These are phyloP conservation scores for Caradrina clavipalpis DNA, from an alignment of 2,888 invertebrate genomes.

Conservation along the genomic window DNA sequence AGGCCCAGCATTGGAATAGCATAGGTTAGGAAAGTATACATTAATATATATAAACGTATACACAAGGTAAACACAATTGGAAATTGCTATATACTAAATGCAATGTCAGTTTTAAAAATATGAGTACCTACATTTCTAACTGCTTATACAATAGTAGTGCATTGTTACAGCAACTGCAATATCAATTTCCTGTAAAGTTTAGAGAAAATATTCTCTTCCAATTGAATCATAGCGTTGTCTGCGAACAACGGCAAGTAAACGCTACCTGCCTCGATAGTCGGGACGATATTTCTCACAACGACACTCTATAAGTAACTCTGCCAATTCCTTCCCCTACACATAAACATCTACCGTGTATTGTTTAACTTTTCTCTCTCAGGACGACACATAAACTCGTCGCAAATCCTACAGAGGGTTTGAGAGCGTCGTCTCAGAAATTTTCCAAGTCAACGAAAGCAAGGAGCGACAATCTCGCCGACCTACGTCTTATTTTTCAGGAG, in stretches of 20 bases:
- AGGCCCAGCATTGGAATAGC: too few species aligned
- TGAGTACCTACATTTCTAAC: not conserved
- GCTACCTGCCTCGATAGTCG: slow-evolving; percentile 28
- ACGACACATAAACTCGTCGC: slow-evolving; percentile 81
- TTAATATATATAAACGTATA: too few species aligned
- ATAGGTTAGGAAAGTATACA: too few species aligned
- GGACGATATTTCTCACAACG: slow-evolving; percentile 51
- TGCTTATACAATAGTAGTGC: slow-evolving; percentile 12
- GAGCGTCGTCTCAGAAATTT: slow-evolving; percentile 80
- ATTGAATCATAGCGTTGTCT: slow-evolving; percentile 63
- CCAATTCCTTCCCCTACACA: slow-evolving; percentile 70
- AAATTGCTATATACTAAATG: too few species aligned
- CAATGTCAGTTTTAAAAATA: slow-evolving; percentile 3
- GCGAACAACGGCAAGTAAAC: slow-evolving; percentile 37
- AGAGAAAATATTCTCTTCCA: slow-evolving; percentile 58
- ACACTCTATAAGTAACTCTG: slow-evolving; percentile 61
- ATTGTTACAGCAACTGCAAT: slow-evolving; percentile 51
- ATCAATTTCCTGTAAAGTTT: slow-evolving; percentile 59
- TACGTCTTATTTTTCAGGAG: slow-evolving; percentile 85
- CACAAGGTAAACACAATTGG: too few species aligned
- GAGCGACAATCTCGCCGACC: slow-evolving; percentile 83
- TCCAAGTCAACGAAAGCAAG: slow-evolving; percentile 84
- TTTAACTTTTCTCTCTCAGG: slow-evolving; percentile 79
- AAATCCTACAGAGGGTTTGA: slow-evolving; percentile 80
- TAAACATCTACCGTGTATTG: slow-evolving; percentile 75